Conservation (phyloP, 2,113 vertebrate species). For the Cochlearius cochlearius region DNA sequence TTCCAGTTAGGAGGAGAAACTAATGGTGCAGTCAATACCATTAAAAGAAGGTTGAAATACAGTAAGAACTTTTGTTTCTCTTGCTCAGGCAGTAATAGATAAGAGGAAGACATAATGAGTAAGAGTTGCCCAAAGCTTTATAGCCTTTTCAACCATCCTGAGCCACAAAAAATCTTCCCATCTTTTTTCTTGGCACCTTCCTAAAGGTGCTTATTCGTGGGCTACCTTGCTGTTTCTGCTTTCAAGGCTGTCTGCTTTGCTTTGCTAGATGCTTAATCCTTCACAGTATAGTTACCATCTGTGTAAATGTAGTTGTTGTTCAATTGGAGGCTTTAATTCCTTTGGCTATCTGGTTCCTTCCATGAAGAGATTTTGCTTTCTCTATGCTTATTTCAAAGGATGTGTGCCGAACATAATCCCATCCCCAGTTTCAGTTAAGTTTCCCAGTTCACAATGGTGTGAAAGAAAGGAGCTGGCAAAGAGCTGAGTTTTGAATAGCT, state of each 20-base stretch:
- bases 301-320: neutral
- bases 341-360: neutral
- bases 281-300: neutral
- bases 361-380: neutral
- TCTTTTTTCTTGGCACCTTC: neutral
- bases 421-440: neutral
- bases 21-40: neutral
- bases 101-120: neutral
- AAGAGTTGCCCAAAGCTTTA: neutral
- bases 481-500: neutral
- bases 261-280: neutral
- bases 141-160: neutral
- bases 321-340: neutral
- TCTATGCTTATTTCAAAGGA: neutral
- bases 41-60: neutral
- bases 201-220: neutral
- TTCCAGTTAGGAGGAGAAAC: neutral
- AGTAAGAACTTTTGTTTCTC: neutral
- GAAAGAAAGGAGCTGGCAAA: neutral
- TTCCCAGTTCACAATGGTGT: neutral
- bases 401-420: neutral
- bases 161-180: neutral
- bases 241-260: neutral
- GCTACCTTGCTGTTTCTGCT: neutral
- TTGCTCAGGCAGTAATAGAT: neutral